Base-by-base conservation (phyloP, 2,113 vertebrate genomes). In the Semnornis frantzii region DNA sequence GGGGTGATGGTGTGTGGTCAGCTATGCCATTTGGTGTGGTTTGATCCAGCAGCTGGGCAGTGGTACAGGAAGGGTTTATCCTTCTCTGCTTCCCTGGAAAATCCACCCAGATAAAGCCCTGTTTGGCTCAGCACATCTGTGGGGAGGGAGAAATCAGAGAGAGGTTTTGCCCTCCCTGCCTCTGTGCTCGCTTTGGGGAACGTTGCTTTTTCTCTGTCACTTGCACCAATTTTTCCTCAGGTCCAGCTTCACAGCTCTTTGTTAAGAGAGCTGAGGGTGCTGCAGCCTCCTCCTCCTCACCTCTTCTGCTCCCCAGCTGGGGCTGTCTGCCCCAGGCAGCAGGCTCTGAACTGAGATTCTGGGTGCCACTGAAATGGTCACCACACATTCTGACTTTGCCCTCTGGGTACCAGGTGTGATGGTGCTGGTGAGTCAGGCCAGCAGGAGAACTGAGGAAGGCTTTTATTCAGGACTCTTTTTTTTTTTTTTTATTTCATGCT, bases 1-100 rank as follows among this genome's bases (percentile, higher is more conserved):
- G 30, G 46, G 68, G 27, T 11, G 77, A 30, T 0, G 19, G 37
- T 31, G 4, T 10, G 28, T 5, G 39, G 3, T 13, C 62, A 18
- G 83, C 24, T 0, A 4, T 3, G 55, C 12, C 0, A 0, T 9
- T 20, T 7, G 2, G 24, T 12, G 13, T 28, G 15, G 5, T 16
- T 44, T 55, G 80, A 42, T 28, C 58, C 74, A 12, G 72, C 66
- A 69, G 5, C 64, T 50, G 68, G 84, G 72, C 85, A 50, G 73
- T 25, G 78, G 69, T 77, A 71, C 54, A 27, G 77, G 6, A 88
- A 59, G 20, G 23, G 46, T 55, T 92, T 37, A 28, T 66, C 82
- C 64, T 46, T 21, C 46, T 23, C 52, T 46, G 25, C 31, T 54
- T 57, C 30, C 48, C 50, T 39, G 12, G 63, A 52, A 79, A 93